phyloP scores from a whole-genome alignment of 2,888 invertebrate genomes.

The Diplazon laetatorius region DNA sequence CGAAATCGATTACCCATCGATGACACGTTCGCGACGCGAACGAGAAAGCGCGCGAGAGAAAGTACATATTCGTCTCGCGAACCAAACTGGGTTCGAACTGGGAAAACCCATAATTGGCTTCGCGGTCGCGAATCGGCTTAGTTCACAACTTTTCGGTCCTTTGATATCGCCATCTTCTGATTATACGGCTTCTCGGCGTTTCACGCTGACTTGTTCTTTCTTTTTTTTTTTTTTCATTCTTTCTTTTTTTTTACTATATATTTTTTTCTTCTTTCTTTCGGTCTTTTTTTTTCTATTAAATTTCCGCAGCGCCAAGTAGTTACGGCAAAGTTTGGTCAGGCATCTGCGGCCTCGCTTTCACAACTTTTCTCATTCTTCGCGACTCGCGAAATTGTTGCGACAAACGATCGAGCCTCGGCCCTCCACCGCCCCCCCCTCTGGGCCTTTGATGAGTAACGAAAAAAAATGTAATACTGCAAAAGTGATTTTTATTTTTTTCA shows the following conservation, averaged over 20 bases:
- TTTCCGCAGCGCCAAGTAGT: background rate
- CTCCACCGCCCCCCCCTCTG: too few relatives aligned
- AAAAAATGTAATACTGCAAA: background rate
- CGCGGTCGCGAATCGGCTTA: background rate
- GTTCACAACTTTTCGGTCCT: slow-evolving; percentile 8
- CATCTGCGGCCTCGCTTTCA: background rate
- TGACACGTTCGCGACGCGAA: slow-evolving; percentile 24
- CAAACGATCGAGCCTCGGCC: background rate
- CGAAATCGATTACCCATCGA: slow-evolving; percentile 35
- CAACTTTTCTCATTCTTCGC: slow-evolving; percentile 13
- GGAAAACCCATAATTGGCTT: slow-evolving; percentile 17
- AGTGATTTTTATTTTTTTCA: too few relatives aligned
- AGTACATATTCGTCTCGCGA: slow-evolving; percentile 40
- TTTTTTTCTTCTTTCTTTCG: too few relatives aligned
- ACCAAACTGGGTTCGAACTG: background rate
- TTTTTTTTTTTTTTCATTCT: too few relatives aligned
- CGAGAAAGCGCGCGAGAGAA: slow-evolving; percentile 73
- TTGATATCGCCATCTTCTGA: slow-evolving; percentile 1
- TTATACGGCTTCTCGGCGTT: background rate
- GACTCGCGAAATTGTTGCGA: too few relatives aligned
- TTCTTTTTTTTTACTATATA: too few relatives aligned
- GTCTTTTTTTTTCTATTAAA: slow-evolving; percentile 2
- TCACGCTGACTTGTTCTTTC: background rate
- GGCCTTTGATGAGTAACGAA: background rate
- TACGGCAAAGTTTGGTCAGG: background rate